phyloP scores from a whole-genome alignment of 37 sponge, comb jelly and placozoan species.

The Beroe forskalii region DNA sequence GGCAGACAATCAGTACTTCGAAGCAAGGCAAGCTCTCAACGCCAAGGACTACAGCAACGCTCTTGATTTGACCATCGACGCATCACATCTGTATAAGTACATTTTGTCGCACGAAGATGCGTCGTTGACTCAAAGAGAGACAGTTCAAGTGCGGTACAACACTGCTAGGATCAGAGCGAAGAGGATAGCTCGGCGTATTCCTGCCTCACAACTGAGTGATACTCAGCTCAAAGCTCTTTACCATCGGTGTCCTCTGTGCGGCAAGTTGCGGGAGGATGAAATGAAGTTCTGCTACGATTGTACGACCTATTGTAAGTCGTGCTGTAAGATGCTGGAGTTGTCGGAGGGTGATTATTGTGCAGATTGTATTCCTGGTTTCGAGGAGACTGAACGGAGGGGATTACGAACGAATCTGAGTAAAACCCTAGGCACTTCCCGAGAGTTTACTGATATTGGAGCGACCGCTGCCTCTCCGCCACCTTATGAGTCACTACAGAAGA shows the following conservation, averaged over 20 bases:
- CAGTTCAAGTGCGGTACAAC: constrained; percentile 14
- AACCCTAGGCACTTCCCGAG: neutral
- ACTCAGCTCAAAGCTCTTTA: neutral
- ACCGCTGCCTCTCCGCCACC: constrained; percentile 15
- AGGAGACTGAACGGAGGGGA: neutral
- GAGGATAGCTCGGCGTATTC: constrained; percentile 31
- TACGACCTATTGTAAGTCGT: constrained; percentile 15
- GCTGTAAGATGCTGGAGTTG: neutral
- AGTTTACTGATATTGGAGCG: neutral
- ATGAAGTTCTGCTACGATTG: constrained; percentile 17
- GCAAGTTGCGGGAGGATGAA: constrained; percentile 19
- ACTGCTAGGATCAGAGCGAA: neutral
- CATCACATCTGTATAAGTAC: constrained; percentile 29
- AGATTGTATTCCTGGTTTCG: neutral
- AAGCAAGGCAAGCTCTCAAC: neutral
- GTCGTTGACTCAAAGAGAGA: neutral
- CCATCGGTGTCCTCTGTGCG: constrained; percentile 45
- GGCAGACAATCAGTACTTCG: constrained; percentile 47
- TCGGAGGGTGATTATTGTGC: neutral
- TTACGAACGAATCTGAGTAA: neutral
- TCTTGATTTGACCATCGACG: constrained; percentile 24
- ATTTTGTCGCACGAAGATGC: constrained; percentile 25
- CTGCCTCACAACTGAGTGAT: neutral
- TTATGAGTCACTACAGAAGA: neutral
- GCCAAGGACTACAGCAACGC: constrained; percentile 18